Evolutionary conservation across 2,797 vertebrate genomes (phyloP).

Genomic region (Pyrrhura leucotis): DNA sequence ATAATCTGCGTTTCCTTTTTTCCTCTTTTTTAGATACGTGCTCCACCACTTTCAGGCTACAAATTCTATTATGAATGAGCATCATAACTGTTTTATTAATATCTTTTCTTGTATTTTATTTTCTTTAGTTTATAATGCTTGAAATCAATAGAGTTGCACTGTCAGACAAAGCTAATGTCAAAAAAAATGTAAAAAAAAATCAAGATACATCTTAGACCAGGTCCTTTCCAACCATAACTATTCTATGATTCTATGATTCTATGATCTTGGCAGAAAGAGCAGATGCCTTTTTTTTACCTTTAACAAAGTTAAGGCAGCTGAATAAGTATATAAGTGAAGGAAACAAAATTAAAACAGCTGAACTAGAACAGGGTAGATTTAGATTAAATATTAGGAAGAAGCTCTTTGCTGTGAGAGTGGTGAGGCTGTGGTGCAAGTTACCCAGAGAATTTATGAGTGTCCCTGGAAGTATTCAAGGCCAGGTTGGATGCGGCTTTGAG

Average conservation of each 20-base stretch:
- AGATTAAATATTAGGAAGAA: not conserved
- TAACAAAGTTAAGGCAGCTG: not conserved
- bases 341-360: not conserved
- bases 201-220: not conserved
- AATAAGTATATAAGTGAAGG: not conserved
- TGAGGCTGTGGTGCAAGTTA: not conserved
- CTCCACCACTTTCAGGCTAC: not conserved
- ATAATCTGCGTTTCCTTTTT: not conserved
- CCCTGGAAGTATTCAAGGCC: not conserved
- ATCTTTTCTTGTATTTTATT: not conserved
- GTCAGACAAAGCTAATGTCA: not conserved
- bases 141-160: not conserved
- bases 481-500: not conserved
- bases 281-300: not conserved
- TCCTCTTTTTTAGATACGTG: not conserved
- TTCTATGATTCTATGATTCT: no score
- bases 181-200: not conserved
- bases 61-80: not conserved
- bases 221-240: no score
- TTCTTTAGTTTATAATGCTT: not conserved
- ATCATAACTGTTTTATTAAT: fast-evolving
- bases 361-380: not conserved
- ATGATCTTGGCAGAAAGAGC: not conserved
- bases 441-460: not conserved
- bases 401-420: not conserved